Base-by-base conservation (phyloP, 1,140 invertebrate species). In the Elysia chlorotica region DNA sequence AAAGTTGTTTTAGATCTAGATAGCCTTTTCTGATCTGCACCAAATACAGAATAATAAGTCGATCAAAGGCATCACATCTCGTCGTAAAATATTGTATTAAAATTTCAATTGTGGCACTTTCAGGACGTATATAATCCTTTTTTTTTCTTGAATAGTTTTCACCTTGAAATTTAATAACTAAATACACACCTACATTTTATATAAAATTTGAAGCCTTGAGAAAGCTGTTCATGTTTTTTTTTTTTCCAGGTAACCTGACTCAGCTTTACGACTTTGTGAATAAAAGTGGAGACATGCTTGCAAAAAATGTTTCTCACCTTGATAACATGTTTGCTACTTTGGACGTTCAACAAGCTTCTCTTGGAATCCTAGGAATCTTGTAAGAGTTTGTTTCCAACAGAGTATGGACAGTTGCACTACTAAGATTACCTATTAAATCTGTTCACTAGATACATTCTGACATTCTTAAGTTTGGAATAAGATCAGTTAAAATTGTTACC, bases 311-410 rank as follows among this genome's bases (percentile, higher is more conserved):
- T 76, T 91, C 91, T 73, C 93, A 96, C 84, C 88, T 97, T 74
- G 95, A 95, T 83, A 96, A 93, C 87, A 95, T 96, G 25, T 88
- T 96, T 76, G 94, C 95, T 84, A 96, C 94, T 1, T 88, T 97
- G 25, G 93, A 96, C 86, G 87, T 95, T 38, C 93, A 96, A 81
- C 93, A 96, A 82, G 94, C 97, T 88, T 95, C 94, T 21, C 87
- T 97, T 25, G 95, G 94, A 28, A 91, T 95, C 61, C 86, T 97
- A 35, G 93, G 93, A 67, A 93, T 97, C n/a, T 87, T 97, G 67
- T 92, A 92, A 80, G 93, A 48, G 10, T 14, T 48, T 48, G 10
- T 48, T 48, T 48, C n/a, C 41, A 14, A 14, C 41, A 14, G 41
- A 48, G 10, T 48, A 14, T 48, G 41, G n/a, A n/a, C 41, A n/a